Conservation (phyloP, 2,113 vertebrate genomes). For the Lanius ludovicianus region DNA sequence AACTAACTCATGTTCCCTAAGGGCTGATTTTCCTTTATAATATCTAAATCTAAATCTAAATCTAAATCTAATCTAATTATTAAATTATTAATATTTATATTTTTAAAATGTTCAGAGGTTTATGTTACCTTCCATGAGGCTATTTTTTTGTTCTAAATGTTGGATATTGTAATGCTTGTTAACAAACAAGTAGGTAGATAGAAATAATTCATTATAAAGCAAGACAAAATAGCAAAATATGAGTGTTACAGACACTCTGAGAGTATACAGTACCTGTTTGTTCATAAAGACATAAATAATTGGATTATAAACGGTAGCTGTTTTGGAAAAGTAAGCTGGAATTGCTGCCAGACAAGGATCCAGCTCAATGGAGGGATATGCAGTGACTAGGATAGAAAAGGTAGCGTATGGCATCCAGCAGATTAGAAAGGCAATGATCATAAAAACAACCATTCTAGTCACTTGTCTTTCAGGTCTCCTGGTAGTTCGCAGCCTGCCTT, state of each 20-base stretch:
- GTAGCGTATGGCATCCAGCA: slow-evolving; percentile 86
- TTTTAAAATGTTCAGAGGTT: neutral
- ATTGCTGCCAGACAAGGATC: slow-evolving; percentile 83
- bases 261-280: slow-evolving; percentile 81
- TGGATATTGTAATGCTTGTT: neutral
- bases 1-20: neutral
- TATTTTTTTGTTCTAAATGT: neutral
- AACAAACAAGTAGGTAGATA: neutral
- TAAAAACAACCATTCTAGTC: slow-evolving; percentile 87
- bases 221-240: neutral
- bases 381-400: slow-evolving; percentile 84
- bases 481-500: slow-evolving; percentile 75
- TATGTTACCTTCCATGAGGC: accelerated
- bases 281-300: slow-evolving; percentile 93
- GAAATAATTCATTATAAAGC: neutral
- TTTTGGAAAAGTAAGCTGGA: slow-evolving; percentile 90
- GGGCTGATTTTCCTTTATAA: neutral
- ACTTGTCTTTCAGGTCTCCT: slow-evolving; percentile 86
- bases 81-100: neutral
- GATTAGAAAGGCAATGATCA: slow-evolving; percentile 88
- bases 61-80: neutral
- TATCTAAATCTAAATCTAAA: neutral
- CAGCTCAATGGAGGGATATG: slow-evolving; percentile 78
- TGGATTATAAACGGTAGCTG: slow-evolving; percentile 87
- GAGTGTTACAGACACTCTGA: neutral